Evolutionary conservation across 2,888 invertebrate genomes (phyloP), one percentile per base, ranked within the genome.

Genomic region (Petrophora chlorosata): DNA sequence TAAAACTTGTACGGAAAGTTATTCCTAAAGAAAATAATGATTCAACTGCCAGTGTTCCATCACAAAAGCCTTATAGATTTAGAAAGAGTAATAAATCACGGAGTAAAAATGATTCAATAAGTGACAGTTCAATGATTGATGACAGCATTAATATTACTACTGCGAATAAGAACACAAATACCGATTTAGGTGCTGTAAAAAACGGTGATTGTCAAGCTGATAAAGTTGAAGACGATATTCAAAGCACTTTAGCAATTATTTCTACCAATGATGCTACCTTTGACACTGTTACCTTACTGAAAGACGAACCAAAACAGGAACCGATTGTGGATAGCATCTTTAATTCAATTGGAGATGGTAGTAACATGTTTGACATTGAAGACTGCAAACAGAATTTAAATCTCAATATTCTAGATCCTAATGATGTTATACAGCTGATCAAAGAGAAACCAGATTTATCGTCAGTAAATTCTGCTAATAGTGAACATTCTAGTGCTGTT

Each of bases 31-130:
- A 29, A 5, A 49, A 48, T 2, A 40, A 29, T 5, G 0, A 8
- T 10, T 13, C 5, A 13, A 5, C 14, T 30, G 8, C 28, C 8
- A 7, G 10, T 29, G 5, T 12, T 25, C 8, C 30, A 26, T 5
- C 33, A 14, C 19, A 9, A 23, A 49, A 39, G n/a, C 29, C 25
- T 8, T 34, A 43, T 13, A 23, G 19, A 25, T 34, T 50, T 10
- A 23, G 39, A 25, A 43, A 12, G 13, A 17, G 19, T 36, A 26
- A 15, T 32, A 16, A 28, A 15, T 42, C 42, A 26, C 19, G 32
- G 2, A 17, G 8, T 9, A 16, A 16, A 8, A 9, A 5, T 8
- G 13, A 22, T 13, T n/a, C 15, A 29, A 34, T 10, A 35, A n/a
- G n/a, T n/a, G n/a, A n/a, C n/a, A n/a, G n/a, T n/a, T n/a, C n/a